A percentile compares a stretch with the other conserved stretches of the same genome.
phyloP scores from a whole-genome alignment of 2,888 invertebrate species.

The Calliphora vomitoria region DNA sequence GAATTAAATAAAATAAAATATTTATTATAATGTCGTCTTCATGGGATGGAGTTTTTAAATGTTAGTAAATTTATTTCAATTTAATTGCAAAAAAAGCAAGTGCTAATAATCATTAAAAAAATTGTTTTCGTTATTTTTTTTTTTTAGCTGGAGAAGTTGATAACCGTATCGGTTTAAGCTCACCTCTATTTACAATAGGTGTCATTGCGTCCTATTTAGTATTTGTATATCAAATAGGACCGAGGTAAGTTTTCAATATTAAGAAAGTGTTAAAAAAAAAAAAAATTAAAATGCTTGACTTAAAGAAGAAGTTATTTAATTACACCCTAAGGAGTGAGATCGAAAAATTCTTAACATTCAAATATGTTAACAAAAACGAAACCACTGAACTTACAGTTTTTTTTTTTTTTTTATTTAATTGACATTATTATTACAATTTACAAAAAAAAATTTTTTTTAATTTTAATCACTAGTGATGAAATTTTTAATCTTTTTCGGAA shows the following conservation, averaged over 20 bases:
- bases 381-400: no score
- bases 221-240: conserved; percentile 75
- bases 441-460: no score
- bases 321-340: no score
- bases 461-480: no score
- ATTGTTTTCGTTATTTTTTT: conserved; percentile 16
- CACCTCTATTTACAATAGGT: conserved; percentile 76
- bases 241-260: conserved; percentile 72
- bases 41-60: background rate
- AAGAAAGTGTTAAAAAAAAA: background rate
- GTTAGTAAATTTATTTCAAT: conserved; percentile 46
- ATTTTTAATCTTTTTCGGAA: no score
- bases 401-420: no score
- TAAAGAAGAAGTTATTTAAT: no score
- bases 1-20: background rate
- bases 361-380: no score
- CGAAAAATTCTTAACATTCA: no score
- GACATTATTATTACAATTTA: no score
- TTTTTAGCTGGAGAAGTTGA: conserved; percentile 62
- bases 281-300: background rate
- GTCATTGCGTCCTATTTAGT: conserved; percentile 78
- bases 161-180: conserved; percentile 53
- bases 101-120: conserved; percentile 1
- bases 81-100: background rate
- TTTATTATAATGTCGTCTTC: conserved; percentile 7